Conservation (phyloP, 2,888 invertebrate species). For the Drosophila paranaensis region DNA sequence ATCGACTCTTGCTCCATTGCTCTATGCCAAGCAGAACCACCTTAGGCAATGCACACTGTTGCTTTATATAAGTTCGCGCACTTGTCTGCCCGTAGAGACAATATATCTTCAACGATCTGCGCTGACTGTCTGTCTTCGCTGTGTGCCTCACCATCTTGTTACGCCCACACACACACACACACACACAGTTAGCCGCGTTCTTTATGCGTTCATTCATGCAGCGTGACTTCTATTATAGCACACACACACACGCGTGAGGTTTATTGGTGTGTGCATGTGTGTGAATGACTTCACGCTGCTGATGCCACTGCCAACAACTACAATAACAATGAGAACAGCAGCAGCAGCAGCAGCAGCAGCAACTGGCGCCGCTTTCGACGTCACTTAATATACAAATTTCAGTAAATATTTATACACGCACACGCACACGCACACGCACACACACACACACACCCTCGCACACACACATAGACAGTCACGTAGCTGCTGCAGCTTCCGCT, state of each 20-base stretch:
- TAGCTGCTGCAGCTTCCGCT: constrained; percentile 61
- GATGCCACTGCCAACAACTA: constrained; percentile 48
- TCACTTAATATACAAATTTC: constrained; percentile 79
- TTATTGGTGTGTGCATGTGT: constrained; percentile 23
- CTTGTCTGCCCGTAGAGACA: constrained; percentile 16
- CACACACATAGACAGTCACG: constrained; percentile 19
- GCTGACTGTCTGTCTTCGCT: not conserved
- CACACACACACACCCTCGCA: constrained; percentile 22
- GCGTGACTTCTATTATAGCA: constrained; percentile 60
- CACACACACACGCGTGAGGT: constrained; percentile 19
- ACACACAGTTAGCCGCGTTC: constrained; percentile 49
- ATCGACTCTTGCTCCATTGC: not conserved
- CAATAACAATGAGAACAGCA: constrained; percentile 16
- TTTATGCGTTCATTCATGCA: constrained; percentile 67
- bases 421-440: not conserved
- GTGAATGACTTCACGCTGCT: constrained; percentile 36
- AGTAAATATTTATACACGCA: constrained; percentile 71
- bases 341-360: constrained; percentile 8
- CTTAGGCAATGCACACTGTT: constrained; percentile 28
- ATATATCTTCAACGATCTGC: constrained; percentile 48
- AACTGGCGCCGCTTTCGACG: constrained; percentile 61
- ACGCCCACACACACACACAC: constrained; percentile 29
- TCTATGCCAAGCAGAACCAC: not conserved
- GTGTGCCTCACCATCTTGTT: no score
- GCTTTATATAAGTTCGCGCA: not conserved